Evolutionary conservation across 2,797 vertebrate genomes (phyloP).

Genomic region (Gobio occitaniae): DNA sequence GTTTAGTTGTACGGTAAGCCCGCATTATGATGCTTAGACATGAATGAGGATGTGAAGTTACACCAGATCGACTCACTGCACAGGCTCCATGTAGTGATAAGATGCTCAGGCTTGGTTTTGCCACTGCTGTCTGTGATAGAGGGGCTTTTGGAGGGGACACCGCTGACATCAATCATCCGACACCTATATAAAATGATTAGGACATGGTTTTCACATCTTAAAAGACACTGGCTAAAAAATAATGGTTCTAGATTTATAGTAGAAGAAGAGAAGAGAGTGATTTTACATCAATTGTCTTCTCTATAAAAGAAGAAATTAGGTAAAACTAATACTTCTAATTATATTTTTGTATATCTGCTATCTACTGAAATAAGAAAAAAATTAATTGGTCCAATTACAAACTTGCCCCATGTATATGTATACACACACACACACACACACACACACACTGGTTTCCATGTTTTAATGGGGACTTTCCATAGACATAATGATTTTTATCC

Average conservation of each 20-base stretch:
- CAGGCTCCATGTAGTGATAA: conserved; percentile 25
- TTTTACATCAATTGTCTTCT: not conserved
- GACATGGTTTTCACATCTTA: not conserved
- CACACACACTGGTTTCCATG: not conserved
- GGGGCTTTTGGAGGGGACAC: conserved; percentile 24
- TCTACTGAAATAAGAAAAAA: not conserved
- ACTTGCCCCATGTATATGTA: not conserved
- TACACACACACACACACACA: not conserved
- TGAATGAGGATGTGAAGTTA: conserved; percentile 49
- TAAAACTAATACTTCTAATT: too few relatives aligned
- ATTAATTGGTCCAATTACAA: not conserved
- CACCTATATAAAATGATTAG: not conserved
- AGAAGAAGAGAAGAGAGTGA: not conserved
- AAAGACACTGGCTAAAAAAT: not conserved
- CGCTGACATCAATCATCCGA: not conserved
- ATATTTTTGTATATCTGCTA: not conserved
- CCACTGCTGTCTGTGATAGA: conserved; percentile 13
- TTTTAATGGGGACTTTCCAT: too few relatives aligned
- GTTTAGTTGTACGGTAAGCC: conserved; percentile 44
- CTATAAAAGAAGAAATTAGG: not conserved
- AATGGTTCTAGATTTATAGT: not conserved
- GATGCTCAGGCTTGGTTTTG: conserved; percentile 15
- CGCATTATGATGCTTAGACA: conserved; percentile 48
- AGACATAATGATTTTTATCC: too few relatives aligned
- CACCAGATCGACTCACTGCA: conserved; percentile 45